Evolutionary conservation across 2,797 vertebrate genomes (phyloP).

Genomic region (Tiaroga cobitis): DNA sequence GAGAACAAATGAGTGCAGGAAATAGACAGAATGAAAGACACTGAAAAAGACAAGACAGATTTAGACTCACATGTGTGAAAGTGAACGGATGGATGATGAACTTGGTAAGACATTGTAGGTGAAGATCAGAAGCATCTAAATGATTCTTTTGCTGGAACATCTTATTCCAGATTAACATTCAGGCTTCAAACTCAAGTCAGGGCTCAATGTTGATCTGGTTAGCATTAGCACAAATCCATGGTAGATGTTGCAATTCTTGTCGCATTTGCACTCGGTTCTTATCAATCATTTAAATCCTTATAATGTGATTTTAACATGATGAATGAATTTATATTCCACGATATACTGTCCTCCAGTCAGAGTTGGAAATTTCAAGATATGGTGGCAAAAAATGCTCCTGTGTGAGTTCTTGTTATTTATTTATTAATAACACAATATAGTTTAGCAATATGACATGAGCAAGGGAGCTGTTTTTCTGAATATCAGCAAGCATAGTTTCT

Average conservation of each 20-base stretch:
- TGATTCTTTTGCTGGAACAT: not conserved
- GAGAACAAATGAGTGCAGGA: constrained; percentile 21
- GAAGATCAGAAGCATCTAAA: not conserved
- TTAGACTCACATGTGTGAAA: not conserved
- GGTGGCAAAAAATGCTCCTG: no score
- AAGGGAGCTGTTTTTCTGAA: no score
- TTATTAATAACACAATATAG: no score
- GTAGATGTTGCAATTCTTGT: not conserved
- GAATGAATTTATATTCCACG: no score
- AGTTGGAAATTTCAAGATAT: no score
- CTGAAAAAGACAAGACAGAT: not conserved
- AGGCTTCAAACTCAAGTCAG: not conserved
- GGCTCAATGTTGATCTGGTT: not conserved
- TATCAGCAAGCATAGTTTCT: no score
- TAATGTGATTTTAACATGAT: no score
- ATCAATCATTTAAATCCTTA: no score
- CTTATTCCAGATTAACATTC: not conserved
- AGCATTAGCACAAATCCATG: not conserved
- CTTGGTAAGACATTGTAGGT: not conserved
- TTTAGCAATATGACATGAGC: no score
- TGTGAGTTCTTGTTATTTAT: no score
- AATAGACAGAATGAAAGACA: constrained; percentile 31
- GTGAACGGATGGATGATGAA: not conserved
- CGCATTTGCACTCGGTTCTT: not conserved
- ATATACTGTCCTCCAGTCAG: no score